phyloP scores from a whole-genome alignment of 2,113 vertebrate genomes.

The Lamprologus callipterus region DNA sequence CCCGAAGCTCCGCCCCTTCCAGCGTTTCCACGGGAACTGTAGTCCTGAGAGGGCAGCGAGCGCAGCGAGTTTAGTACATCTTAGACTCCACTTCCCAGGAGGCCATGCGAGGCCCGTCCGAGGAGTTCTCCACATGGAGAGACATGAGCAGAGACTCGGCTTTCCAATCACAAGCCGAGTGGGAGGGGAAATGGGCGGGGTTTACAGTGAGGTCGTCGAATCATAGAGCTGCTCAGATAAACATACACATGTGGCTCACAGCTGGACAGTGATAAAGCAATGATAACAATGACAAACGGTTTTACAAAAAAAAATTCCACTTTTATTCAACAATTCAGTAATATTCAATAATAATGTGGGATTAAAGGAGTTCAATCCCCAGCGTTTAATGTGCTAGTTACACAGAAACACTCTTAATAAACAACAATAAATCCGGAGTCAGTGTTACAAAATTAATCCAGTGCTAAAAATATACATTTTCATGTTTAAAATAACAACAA shows the following conservation, averaged over 20 bases:
- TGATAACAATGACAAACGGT: background rate
- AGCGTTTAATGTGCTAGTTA: background rate
- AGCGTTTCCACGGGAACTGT: conserved; percentile 18
- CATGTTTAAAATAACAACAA: background rate
- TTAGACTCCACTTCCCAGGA: conserved; percentile 31
- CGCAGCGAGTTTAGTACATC: rapidly evolving
- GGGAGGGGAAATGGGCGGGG: conserved; percentile 29
- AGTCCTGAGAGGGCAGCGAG: background rate
- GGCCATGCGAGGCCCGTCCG: conserved; percentile 22
- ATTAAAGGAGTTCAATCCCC: background rate
- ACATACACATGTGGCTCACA: conserved; percentile 4
- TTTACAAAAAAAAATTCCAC: background rate
- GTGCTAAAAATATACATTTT: background rate
- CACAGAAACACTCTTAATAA: background rate
- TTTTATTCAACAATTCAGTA: background rate
- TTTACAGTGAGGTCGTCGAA: background rate
- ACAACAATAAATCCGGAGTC: background rate
- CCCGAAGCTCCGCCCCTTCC: background rate
- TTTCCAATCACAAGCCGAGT: conserved; percentile 45
- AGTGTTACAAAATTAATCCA: background rate
- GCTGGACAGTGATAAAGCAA: background rate
- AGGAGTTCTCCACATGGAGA: conserved; percentile 40
- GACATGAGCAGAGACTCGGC: conserved; percentile 64
- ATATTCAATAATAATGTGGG: background rate
- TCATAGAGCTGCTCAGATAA: background rate